Conservation (phyloP, 2,797 vertebrate genomes). For the Botia almorhae region DNA sequence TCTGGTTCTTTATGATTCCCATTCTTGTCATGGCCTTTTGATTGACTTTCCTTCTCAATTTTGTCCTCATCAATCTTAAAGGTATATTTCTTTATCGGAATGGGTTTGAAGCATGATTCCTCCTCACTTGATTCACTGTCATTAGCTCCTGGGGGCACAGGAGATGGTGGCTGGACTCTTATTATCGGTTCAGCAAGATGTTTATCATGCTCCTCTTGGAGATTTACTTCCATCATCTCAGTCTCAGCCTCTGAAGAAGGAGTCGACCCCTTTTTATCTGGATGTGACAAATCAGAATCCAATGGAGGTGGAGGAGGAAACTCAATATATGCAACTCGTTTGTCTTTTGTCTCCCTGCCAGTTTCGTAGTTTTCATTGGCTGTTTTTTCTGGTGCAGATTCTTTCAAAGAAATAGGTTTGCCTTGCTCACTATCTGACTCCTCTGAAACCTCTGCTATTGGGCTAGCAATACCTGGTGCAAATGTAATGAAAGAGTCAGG, state of each 20-base stretch:
- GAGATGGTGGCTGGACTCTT: constrained; percentile 93
- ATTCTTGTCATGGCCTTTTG: constrained; percentile 81
- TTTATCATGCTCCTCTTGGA: constrained; percentile 93
- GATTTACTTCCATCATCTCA: constrained; percentile 96
- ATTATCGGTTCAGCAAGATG: constrained; percentile 92
- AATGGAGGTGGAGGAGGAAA: constrained; percentile 98
- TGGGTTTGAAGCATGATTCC: constrained; percentile 90
- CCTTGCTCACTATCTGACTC: constrained; percentile 90
- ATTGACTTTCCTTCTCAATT: constrained; percentile 78
- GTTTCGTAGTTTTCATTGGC: constrained; percentile 79
- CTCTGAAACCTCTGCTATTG: constrained; percentile 95
- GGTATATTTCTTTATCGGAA: constrained; percentile 89
- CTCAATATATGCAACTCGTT: constrained; percentile 96
- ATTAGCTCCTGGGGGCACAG: constrained; percentile 83
- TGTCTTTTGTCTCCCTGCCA: constrained; percentile 85
- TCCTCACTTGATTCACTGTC: constrained; percentile 90
- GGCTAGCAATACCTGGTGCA: constrained; percentile 89
- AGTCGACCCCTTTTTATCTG: constrained; percentile 83
- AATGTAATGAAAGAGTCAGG: constrained; percentile 91
- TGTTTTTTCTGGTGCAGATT: constrained; percentile 72
- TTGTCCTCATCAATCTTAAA: constrained; percentile 78
- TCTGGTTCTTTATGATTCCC: constrained; percentile 81
- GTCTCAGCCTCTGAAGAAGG: constrained; percentile 89
- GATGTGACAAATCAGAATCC: constrained; percentile 87
- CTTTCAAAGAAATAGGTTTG: constrained; percentile 83